These are phyloP conservation scores for Diorhabda carinulata DNA, from an alignment of 1,140 invertebrate genomes.

Conservation along the genomic window DNA sequence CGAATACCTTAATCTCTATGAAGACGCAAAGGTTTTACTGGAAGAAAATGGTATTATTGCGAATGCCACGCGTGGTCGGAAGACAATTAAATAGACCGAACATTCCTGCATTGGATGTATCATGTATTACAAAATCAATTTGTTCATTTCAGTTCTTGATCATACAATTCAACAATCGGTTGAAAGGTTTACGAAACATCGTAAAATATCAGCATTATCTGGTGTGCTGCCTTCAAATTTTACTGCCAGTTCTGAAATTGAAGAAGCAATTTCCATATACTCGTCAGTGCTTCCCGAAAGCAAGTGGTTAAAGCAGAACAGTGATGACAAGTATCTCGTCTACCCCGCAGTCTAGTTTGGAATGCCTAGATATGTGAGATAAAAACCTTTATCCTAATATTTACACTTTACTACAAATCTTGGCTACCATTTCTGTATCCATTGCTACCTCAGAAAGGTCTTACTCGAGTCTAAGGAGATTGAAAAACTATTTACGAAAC, in stretches of 20 bases:
- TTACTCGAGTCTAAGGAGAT: slow-evolving; percentile 22
- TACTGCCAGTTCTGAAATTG: background rate
- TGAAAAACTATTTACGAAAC: slow-evolving; percentile 22
- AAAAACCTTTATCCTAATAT: background rate
- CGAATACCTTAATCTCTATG: slow-evolving; percentile 19
- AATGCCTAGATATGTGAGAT: too few relatives aligned
- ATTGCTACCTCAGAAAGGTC: slow-evolving; percentile 6
- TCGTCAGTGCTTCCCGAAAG: too few relatives aligned
- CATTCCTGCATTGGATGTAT: slow-evolving; percentile 13
- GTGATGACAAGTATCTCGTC: background rate
- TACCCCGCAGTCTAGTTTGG: too few relatives aligned
- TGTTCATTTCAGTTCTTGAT: slow-evolving; percentile 5
- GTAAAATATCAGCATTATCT: slow-evolving; percentile 2
- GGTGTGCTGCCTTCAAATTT: slow-evolving; percentile 9
- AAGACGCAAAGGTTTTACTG: slow-evolving; percentile 21
- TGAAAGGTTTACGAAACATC: slow-evolving; percentile 9
- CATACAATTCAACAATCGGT: background rate
- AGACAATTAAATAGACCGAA: slow-evolving; percentile 20
- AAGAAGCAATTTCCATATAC: too few relatives aligned
- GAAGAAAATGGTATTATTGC: slow-evolving; percentile 19
- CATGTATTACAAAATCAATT: slow-evolving; percentile 22
- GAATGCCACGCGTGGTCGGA: slow-evolving; percentile 18
- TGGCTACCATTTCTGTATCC: slow-evolving; percentile 4
- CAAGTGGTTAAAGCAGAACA: too few relatives aligned
- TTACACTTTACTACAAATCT: background rate